Evolutionary conservation across 2,113 vertebrate species (phyloP).

Genomic region (Vulpes ferrilata): DNA sequence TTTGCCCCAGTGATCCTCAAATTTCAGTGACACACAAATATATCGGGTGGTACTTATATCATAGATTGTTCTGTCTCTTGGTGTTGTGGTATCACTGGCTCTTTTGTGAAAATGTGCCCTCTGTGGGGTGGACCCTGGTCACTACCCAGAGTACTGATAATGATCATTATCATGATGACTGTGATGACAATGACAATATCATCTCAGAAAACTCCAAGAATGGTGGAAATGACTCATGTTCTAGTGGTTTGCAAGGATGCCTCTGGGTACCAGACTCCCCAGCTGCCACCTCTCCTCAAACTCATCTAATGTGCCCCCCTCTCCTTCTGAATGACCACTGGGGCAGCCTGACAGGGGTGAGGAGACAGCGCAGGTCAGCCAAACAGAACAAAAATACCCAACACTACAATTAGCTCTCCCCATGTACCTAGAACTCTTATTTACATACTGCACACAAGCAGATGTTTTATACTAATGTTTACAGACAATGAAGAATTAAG

Average conservation of each 20-base stretch:
- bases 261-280: neutral
- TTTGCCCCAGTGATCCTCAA: neutral
- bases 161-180: neutral
- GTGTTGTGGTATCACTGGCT: neutral
- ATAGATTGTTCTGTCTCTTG: neutral
- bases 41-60: neutral
- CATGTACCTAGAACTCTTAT: neutral
- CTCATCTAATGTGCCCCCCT: neutral
- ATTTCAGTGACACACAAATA: constrained; percentile 10
- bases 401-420: neutral
- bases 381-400: constrained; percentile 45
- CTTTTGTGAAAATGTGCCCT: neutral
- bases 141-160: neutral
- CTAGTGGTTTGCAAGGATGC: neutral
- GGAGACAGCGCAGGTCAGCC: neutral
- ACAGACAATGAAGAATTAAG: constrained; percentile 40
- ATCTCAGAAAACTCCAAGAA: neutral
- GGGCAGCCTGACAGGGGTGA: neutral
- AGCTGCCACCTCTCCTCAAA: neutral
- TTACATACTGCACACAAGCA: constrained; percentile 15
- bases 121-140: neutral
- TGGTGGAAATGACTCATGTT: neutral
- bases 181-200: neutral
- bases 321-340: neutral
- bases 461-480: constrained; percentile 11